phyloP scores from a whole-genome alignment of 2,888 invertebrate genomes.

The Nephrocerus scutellatus region DNA sequence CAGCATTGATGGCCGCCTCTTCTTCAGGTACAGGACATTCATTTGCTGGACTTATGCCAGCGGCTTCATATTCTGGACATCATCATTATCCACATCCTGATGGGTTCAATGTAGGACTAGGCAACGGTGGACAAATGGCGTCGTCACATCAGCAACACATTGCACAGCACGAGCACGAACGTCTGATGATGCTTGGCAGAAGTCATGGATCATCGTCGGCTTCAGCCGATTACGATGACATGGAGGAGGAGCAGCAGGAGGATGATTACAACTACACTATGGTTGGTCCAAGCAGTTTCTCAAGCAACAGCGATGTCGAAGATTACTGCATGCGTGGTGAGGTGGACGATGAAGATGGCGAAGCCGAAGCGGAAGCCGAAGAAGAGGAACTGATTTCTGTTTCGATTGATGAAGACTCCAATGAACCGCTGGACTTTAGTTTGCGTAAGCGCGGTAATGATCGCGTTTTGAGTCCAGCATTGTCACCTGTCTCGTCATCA shows the following conservation, averaged over 20 bases:
- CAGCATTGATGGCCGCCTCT: slow-evolving; percentile 51
- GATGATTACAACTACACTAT: slow-evolving; percentile 16
- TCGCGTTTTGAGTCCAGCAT: slow-evolving; percentile 16
- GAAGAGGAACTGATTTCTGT: slow-evolving; percentile 17
- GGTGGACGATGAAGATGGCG: slow-evolving; percentile 27
- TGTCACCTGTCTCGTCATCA: no score
- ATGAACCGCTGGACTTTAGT: slow-evolving; percentile 44
- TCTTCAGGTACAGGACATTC: no score
- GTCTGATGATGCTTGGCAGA: slow-evolving; percentile 3
- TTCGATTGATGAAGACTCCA: slow-evolving; percentile 27
- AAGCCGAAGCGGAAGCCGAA: slow-evolving; percentile 25
- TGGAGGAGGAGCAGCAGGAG: slow-evolving; percentile 23
- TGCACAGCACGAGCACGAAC: slow-evolving; percentile 25
- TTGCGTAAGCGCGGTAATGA: slow-evolving; percentile 33
- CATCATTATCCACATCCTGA: slow-evolving; percentile 26
- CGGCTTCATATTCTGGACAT: slow-evolving; percentile 13
- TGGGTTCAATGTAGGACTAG: no score
- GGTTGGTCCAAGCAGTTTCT: slow-evolving; percentile 7
- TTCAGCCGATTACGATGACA: slow-evolving; percentile 31
- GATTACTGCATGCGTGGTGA: no score
- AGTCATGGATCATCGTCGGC: slow-evolving; percentile 18
- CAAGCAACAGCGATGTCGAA: neutral
- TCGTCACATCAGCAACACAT: slow-evolving; percentile 22
- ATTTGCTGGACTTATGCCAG: slow-evolving; percentile 51
- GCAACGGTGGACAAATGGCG: slow-evolving; percentile 7